Percentiles rank a stretch among this genome's conserved stretches.
Evolutionary conservation across 2,888 invertebrate species (phyloP).

Genomic region (Agriopis leucophaearia): DNA sequence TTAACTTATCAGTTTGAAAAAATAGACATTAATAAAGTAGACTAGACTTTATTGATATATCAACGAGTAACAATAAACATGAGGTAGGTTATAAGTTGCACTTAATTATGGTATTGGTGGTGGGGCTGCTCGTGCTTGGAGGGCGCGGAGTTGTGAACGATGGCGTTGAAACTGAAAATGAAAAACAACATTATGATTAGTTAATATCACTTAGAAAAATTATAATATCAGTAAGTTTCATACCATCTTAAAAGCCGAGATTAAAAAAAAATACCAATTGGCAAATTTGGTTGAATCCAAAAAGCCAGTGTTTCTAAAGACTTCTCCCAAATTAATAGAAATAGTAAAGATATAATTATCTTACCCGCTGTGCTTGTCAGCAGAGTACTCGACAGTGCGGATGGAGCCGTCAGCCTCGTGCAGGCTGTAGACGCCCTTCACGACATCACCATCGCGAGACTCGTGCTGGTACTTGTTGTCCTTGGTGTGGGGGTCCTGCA

Average conservation of each 20-base stretch:
- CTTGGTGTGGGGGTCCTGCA: slow-evolving; percentile 84
- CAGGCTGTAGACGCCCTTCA: slow-evolving; percentile 86
- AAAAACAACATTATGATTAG: slow-evolving; percentile 24
- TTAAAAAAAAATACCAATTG: too few relatives aligned
- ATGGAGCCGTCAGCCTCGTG: slow-evolving; percentile 86
- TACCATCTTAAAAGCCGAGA: too few relatives aligned
- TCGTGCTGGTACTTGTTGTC: slow-evolving; percentile 86
- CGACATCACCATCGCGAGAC: slow-evolving; percentile 82
- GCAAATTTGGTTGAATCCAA: too few relatives aligned
- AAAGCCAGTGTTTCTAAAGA: too few relatives aligned
- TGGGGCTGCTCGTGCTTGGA: slow-evolving; percentile 61
- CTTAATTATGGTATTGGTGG: slow-evolving; percentile 55
- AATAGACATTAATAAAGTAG: not conserved
- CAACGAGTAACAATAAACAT: slow-evolving; percentile 42
- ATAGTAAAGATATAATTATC: slow-evolving; percentile 31
- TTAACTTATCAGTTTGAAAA: not conserved
- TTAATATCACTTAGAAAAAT: too few relatives aligned
- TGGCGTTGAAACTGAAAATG: slow-evolving; percentile 77
- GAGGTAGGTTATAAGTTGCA: slow-evolving; percentile 30
- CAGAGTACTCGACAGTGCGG: slow-evolving; percentile 84
- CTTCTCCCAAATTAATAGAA: too few relatives aligned
- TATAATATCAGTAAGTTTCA: too few relatives aligned
- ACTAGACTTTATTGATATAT: slow-evolving; percentile 44
- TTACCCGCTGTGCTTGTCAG: slow-evolving; percentile 83
- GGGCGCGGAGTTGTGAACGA: slow-evolving; percentile 76